Conservation (phyloP, 2,888 invertebrate genomes). For the Rhorus exstirpatorius region DNA sequence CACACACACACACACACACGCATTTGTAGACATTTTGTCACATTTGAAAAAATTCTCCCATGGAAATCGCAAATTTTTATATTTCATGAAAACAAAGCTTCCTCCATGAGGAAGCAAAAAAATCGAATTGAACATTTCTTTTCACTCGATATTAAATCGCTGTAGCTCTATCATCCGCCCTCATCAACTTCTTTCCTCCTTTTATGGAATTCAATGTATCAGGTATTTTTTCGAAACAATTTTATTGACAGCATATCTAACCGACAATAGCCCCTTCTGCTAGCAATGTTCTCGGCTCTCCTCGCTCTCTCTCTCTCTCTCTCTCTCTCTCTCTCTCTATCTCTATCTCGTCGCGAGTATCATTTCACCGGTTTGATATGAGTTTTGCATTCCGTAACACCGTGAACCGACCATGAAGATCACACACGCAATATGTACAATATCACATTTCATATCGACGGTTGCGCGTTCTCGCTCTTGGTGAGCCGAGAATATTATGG, state of each 20-base stretch:
- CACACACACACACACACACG: too few relatives aligned
- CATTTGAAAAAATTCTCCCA: too few relatives aligned
- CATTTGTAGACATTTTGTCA: too few relatives aligned
- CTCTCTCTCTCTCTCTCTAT: not conserved
- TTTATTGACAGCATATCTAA: not conserved
- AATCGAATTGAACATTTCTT: too few relatives aligned
- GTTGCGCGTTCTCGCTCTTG: conserved; percentile 44
- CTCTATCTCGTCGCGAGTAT: conserved; percentile 19
- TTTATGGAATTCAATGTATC: not conserved
- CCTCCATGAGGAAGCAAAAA: too few relatives aligned
- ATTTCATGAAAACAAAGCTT: too few relatives aligned
- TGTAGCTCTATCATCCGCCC: too few relatives aligned
- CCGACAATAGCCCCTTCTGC: conserved; percentile 26
- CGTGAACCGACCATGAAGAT: conserved; percentile 47
- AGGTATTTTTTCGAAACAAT: not conserved
- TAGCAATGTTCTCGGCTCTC: not conserved
- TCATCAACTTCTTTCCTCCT: too few relatives aligned
- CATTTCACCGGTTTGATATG: conserved; percentile 26
- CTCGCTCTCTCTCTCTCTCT: not conserved
- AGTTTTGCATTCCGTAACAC: conserved; percentile 53
- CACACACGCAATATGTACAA: conserved; percentile 51
- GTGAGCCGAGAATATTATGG: conserved; percentile 54
- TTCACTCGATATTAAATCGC: too few relatives aligned
- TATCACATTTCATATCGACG: conserved; percentile 69
- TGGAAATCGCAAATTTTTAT: too few relatives aligned